These are phyloP conservation scores for Enteromius mattozi DNA, from an alignment of 2,797 vertebrate species.

Conservation along the genomic window DNA sequence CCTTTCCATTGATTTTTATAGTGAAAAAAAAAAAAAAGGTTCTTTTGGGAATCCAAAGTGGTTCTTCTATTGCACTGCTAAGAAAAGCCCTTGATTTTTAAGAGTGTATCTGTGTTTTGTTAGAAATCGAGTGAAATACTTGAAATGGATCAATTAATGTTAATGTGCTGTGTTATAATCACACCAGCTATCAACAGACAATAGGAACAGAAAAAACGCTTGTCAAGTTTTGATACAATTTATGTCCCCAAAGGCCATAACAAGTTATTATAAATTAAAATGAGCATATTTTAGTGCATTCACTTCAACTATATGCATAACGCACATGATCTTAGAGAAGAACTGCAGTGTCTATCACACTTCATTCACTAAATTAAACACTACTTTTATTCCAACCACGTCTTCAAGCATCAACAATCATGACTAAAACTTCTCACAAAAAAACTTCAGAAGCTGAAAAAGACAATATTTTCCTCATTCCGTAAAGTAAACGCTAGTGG, in stretches of 20 bases:
- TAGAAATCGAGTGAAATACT: not conserved
- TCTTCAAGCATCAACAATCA: not conserved
- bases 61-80: not conserved
- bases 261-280: too few species aligned
- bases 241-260: not conserved
- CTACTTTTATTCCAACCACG: not conserved
- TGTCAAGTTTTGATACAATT: not conserved
- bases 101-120: not conserved
- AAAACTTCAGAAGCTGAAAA: constrained; percentile 3
- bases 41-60: not conserved
- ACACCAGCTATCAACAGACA: not conserved
- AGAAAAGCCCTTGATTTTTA: not conserved
- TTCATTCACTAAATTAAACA: not conserved
- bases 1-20: not conserved
- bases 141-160: not conserved
- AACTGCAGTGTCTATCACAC: not conserved
- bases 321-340: not conserved
- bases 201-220: not conserved
- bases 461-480: constrained; percentile 15
- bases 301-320: not conserved
- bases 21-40: too few species aligned
- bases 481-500: constrained; percentile 8
- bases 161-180: not conserved
- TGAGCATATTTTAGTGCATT: not conserved
- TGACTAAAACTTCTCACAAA: not conserved